Evolutionary conservation across 2,888 invertebrate species (phyloP).

Genomic region (Dynastes maya): DNA sequence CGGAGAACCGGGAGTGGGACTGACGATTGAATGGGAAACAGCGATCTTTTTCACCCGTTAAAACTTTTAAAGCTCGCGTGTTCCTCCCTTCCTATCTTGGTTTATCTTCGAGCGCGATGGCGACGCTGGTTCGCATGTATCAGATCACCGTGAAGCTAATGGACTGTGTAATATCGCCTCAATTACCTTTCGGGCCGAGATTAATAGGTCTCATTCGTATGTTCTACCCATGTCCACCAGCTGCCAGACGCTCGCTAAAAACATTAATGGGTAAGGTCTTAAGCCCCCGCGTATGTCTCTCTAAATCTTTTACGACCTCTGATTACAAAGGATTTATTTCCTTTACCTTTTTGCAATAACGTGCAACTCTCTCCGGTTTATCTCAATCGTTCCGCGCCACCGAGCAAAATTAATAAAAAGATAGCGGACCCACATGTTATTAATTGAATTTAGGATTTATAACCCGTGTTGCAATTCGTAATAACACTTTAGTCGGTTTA

Average conservation of each 20-base stretch:
- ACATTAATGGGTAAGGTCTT: conserved; percentile 56
- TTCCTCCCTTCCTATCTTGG: conserved; percentile 53
- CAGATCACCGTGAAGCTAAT: conserved; percentile 60
- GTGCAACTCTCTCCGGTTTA: conserved; percentile 37
- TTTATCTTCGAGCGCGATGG: conserved; percentile 54
- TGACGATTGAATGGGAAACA: conserved; percentile 44
- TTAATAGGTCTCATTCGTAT: conserved; percentile 63
- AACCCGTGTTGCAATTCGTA: conserved; percentile 34
- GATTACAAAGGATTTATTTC: conserved; percentile 49
- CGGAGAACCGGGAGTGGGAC: conserved; percentile 15
- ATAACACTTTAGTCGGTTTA: conserved; percentile 7
- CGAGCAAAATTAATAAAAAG: conserved; percentile 45
- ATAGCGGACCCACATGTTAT: conserved; percentile 44
- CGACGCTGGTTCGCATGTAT: conserved; percentile 58
- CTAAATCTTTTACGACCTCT: conserved; percentile 50
- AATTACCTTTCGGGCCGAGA: conserved; percentile 61
- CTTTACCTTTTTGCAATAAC: conserved; percentile 46
- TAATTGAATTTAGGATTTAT: conserved; percentile 42
- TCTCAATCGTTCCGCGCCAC: conserved; percentile 44
- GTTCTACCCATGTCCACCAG: conserved; percentile 59
- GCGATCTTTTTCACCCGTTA: conserved; percentile 47
- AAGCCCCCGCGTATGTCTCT: conserved; percentile 50
- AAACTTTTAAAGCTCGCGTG: conserved; percentile 59
- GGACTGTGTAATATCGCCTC: conserved; percentile 63
- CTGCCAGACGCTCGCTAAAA: conserved; percentile 55